Conservation (phyloP, 2,113 vertebrate genomes). For the Psammodynastes pulverulentus region DNA sequence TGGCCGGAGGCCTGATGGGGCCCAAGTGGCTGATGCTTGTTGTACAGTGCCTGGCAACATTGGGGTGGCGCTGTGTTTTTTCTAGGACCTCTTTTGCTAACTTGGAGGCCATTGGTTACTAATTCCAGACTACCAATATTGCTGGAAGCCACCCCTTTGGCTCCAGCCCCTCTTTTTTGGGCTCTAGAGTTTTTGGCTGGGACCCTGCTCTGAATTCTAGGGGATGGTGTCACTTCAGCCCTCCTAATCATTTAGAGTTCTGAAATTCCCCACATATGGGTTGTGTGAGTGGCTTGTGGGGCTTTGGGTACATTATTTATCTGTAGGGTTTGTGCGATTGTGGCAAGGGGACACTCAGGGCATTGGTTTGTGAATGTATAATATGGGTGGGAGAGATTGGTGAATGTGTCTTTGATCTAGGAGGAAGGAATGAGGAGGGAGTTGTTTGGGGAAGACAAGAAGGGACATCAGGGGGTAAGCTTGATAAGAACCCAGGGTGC, state of each 20-base stretch:
- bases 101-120: not conserved
- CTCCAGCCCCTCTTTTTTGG: not conserved
- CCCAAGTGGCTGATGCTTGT: not conserved
- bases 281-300: not conserved
- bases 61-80: not conserved
- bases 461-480: not conserved
- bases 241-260: not conserved
- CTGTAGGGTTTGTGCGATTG: not conserved
- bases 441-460: not conserved
- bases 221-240: not conserved
- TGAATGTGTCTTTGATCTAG: not conserved
- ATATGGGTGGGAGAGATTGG: not conserved
- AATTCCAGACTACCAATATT: not conserved
- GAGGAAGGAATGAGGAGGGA: not conserved
- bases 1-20: not conserved
- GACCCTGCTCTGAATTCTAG: not conserved
- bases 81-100: not conserved
- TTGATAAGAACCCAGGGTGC: not conserved
- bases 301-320: not conserved
- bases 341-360: not conserved
- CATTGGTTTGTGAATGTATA: not conserved
- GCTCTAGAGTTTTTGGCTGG: not conserved
- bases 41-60: not conserved
- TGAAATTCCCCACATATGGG: not conserved
- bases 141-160: not conserved